Evolutionary conservation across 2,113 vertebrate genomes (phyloP).

Genomic region (Murina feae): DNA sequence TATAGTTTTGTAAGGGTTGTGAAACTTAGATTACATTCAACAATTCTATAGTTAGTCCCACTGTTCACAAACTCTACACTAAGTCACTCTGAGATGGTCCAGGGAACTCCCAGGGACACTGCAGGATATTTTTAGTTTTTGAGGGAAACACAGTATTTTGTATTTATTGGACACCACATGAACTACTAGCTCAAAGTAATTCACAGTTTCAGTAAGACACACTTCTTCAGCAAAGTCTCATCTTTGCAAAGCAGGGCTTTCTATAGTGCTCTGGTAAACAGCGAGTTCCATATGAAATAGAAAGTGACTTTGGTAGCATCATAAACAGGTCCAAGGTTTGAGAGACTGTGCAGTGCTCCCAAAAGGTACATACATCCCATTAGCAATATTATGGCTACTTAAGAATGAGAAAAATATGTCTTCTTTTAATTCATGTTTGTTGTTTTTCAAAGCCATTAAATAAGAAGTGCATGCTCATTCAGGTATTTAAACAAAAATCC

Average conservation of each 20-base stretch:
- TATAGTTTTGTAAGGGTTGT: background rate
- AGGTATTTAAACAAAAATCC: background rate
- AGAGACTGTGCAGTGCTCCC: background rate
- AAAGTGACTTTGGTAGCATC: background rate
- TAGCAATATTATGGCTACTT: background rate
- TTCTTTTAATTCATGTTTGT: background rate
- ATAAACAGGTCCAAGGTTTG: background rate
- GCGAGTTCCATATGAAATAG: background rate
- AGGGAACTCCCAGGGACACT: background rate
- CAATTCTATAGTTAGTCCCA: background rate
- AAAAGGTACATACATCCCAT: background rate
- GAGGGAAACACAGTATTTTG: background rate
- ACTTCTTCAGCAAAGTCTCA: background rate
- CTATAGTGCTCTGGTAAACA: background rate
- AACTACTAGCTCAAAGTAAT: background rate
- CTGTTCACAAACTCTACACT: background rate
- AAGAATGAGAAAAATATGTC: background rate
- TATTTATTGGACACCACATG: background rate
- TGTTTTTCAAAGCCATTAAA: constrained; percentile 7
- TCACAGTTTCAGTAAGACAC: background rate
- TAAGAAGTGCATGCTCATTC: background rate
- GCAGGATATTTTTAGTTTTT: background rate
- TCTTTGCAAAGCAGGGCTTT: background rate
- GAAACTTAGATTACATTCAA: background rate
- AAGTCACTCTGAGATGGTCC: background rate